Base-by-base conservation (phyloP, 2,888 invertebrate species). In the Lepidonotus clava region DNA sequence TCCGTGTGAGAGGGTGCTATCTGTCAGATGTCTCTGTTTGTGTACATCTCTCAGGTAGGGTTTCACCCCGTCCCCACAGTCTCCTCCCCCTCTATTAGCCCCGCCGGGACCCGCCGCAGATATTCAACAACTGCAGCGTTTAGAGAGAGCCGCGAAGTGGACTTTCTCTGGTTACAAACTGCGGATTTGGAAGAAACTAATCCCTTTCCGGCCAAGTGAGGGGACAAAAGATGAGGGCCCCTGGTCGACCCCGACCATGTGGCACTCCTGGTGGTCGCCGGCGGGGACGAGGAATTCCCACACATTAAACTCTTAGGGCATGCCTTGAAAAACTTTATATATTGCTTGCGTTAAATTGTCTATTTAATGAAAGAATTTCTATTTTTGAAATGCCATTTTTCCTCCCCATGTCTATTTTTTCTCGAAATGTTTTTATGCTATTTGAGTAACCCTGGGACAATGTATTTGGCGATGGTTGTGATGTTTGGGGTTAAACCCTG, bases 91-190 rank as follows among this genome's bases (percentile, higher is more conserved):
- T 28, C 61, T 24, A 28, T 61, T 61, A 61, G 61, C 24, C 11
- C 61, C 21, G 24, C 28, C 61, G 28, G 5, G 8, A 32, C 24
- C 24, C 61, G 11, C 28, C 14, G 61, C 28, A 14, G 61, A 61
- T 61, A 61, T 61, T 61, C 61, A 61, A 61, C 61, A 61, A 61
- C 5, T 11, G 11, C 28, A 11, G 21, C 28, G 28, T 61, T 61
- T 28, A 28, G 61, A 61, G 28, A 61, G 61, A 61, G 28, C 61
- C 61, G 28, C 61, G 28, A 61, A 61, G 61, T 61, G 24, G 61
- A 61, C 61, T 61, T 61, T 61, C 61, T 61, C 61, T 61, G 28
- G 61, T 61, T 61, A 61, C 61, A 61, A 61, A 61, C 61, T 61
- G 61, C 28, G 61, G 61, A 61, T 61, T 61, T 61, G 28, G n/a